Conservation (phyloP, 2,113 vertebrate species). For the Paradisaea rubra region DNA sequence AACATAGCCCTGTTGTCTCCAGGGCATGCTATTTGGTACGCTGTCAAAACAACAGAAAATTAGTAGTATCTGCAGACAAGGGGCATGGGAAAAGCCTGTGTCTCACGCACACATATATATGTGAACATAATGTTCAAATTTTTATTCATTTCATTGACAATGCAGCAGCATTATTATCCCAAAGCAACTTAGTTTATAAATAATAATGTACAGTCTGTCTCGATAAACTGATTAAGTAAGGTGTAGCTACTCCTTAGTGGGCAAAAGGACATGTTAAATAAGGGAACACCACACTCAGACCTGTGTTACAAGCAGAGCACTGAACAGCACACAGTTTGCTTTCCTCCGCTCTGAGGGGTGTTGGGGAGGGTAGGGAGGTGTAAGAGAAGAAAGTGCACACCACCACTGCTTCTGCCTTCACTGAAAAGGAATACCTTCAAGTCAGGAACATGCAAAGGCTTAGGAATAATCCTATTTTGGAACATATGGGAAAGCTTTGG, state of each 20-base stretch:
- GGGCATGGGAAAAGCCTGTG: background rate
- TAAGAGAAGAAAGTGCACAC: background rate
- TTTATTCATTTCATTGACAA: background rate
- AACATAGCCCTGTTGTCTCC: background rate
- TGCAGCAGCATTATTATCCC: background rate
- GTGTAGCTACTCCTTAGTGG: background rate
- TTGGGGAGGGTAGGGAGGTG: fast-evolving
- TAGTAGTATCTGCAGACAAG: background rate
- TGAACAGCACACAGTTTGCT: background rate
- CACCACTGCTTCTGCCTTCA: background rate
- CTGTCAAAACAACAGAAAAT: background rate
- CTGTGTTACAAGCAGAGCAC: background rate
- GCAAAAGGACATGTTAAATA: background rate
- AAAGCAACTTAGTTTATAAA: background rate
- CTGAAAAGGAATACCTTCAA: background rate
- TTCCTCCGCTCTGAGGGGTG: fast-evolving
- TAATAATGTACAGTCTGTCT: background rate
- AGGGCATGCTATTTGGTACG: background rate
- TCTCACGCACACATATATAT: background rate
- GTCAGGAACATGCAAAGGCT: background rate
- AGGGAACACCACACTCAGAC: background rate
- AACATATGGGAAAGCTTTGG: background rate
- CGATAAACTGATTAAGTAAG: background rate
- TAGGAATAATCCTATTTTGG: background rate
- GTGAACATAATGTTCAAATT: background rate